Conservation (phyloP, 2,888 invertebrate species). For the Metopia argyrocephala region DNA sequence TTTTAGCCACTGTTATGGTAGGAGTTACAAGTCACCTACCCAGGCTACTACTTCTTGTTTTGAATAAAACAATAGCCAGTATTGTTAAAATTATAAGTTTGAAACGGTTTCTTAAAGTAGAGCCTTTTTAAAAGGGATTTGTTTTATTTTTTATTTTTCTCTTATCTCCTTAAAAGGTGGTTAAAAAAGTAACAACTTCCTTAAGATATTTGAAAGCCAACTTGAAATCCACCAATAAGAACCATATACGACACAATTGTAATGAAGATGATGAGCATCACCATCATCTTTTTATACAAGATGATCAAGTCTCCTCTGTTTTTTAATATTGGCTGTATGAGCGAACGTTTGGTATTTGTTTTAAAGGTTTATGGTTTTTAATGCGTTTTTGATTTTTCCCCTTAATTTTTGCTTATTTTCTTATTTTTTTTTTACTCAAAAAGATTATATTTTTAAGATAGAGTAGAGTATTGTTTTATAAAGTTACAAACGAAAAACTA, state of each 20-base stretch:
- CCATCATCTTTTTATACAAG: background rate
- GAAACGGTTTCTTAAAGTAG: background rate
- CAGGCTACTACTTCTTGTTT: conserved; percentile 38
- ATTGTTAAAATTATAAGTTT: conserved; percentile 1
- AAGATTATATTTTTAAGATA: conserved; percentile 43
- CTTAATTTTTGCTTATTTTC: background rate
- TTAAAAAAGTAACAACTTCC: conserved; percentile 63
- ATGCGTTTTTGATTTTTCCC: conserved; percentile 33
- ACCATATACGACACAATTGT: background rate
- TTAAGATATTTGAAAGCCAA: conserved; percentile 35
- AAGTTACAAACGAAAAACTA: no score
- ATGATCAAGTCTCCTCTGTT: background rate
- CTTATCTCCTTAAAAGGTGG: conserved; percentile 57
- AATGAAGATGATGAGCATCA: background rate
- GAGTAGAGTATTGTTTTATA: conserved; percentile 17
- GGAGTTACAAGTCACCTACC: conserved; percentile 57
- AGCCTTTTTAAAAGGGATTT: background rate
- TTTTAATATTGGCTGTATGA: background rate
- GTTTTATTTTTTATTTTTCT: background rate
- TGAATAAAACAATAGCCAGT: conserved; percentile 39
- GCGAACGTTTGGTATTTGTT: background rate
- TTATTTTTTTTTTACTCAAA: background rate
- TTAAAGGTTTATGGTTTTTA: conserved; percentile 1
- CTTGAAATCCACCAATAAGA: background rate
- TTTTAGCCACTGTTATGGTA: conserved; percentile 28